Evolutionary conservation across 2,797 vertebrate genomes (phyloP).

Genomic region (Phrynocephalus forsythii): DNA sequence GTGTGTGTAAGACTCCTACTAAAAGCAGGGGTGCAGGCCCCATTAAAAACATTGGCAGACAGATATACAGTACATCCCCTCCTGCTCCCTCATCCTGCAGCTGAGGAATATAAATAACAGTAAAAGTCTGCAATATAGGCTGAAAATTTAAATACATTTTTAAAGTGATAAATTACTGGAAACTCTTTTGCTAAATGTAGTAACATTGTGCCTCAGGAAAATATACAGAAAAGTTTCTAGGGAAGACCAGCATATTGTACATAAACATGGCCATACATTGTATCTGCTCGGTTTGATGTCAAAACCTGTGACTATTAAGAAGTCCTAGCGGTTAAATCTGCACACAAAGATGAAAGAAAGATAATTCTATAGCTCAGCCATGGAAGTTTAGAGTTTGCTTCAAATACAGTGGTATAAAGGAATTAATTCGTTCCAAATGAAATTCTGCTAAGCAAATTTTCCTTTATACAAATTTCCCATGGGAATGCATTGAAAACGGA

Average conservation of each 20-base stretch:
- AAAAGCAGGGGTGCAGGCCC: background rate
- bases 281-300: rapidly evolving
- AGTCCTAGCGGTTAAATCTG: background rate
- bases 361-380: background rate
- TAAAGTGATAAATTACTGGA: constrained; percentile 13
- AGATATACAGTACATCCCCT: too few species aligned
- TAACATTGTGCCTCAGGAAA: background rate
- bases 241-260: background rate
- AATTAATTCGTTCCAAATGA: too few species aligned
- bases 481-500: too few species aligned
- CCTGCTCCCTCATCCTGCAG: background rate
- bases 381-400: background rate
- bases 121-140: background rate
- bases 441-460: too few species aligned
- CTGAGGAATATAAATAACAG: background rate
- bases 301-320: background rate
- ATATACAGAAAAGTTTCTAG: background rate
- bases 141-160: constrained; percentile 12
- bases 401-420: too few species aligned
- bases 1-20: background rate
- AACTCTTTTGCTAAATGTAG: background rate
- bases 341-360: background rate
- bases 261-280: background rate
- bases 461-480: too few species aligned
- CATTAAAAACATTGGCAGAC: background rate